Percentiles rank a stretch among this genome's conserved stretches.
Evolutionary conservation across 2,888 invertebrate genomes (phyloP).

Genomic region (Drosophila percnosoma): DNA sequence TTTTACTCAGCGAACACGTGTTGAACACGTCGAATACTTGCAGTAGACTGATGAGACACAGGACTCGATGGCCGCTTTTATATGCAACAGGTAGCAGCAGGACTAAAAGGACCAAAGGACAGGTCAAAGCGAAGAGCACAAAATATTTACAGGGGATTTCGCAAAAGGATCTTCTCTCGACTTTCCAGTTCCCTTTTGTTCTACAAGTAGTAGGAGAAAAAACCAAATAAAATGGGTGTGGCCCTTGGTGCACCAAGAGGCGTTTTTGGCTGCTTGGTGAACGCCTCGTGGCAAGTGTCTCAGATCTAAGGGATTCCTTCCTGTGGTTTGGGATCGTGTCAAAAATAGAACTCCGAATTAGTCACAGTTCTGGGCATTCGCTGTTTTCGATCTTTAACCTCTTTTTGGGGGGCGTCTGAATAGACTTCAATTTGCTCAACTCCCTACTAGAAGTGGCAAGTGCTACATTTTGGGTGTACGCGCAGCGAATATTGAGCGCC

Average conservation of each 20-base stretch:
- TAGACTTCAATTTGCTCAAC: slow-evolving; percentile 63
- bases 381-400: background rate
- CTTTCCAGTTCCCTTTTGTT: slow-evolving; percentile 18
- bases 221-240: slow-evolving; percentile 50
- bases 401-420: slow-evolving; percentile 39
- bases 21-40: slow-evolving; percentile 65
- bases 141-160: slow-evolving; percentile 53
- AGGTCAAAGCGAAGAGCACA: background rate
- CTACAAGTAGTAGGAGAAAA: background rate
- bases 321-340: slow-evolving; percentile 41
- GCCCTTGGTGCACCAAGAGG: slow-evolving; percentile 59
- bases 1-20: slow-evolving; percentile 43
- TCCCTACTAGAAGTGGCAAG: background rate
- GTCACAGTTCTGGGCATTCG: slow-evolving; percentile 30
- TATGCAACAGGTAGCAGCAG: slow-evolving; percentile 42
- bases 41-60: slow-evolving; percentile 58
- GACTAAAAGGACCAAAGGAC: background rate
- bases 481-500: slow-evolving; percentile 54
- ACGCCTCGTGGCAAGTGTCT: slow-evolving; percentile 24
- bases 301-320: slow-evolving; percentile 8
- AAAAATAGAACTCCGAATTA: slow-evolving; percentile 20
- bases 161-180: slow-evolving; percentile 26
- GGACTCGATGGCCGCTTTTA: slow-evolving; percentile 41
- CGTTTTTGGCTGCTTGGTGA: slow-evolving; percentile 48
- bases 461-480: slow-evolving; percentile 60